A percentile compares a stretch with the other conserved stretches of the same genome.
phyloP scores from a whole-genome alignment of 2,888 invertebrate genomes.

The Geophilus truncorum region DNA sequence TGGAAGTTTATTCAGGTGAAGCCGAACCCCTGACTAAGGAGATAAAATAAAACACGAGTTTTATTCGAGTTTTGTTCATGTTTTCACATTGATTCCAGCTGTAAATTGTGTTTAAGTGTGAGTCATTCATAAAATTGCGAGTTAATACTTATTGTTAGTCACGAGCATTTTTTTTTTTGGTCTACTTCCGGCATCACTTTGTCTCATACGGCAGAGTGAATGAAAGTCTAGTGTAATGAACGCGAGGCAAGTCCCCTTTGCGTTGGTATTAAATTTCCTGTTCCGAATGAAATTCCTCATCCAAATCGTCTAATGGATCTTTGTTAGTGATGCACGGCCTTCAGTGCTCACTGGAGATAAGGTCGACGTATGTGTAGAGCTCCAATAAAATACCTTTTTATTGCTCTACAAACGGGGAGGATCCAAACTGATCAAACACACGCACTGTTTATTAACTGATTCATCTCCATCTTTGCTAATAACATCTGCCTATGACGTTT shows the following conservation, averaged over 20 bases:
- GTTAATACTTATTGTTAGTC: background rate
- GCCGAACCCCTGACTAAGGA: background rate
- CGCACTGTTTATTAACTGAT: background rate
- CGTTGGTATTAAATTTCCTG: conserved; percentile 15
- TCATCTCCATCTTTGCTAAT: background rate
- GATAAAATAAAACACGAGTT: background rate
- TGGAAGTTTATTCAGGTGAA: background rate
- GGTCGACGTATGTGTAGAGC: conserved; percentile 25
- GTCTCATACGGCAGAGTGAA: background rate
- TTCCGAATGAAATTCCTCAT: conserved; percentile 28
- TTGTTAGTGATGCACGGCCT: conserved; percentile 28
- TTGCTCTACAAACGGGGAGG: conserved; percentile 3
- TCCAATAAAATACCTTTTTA: conserved; percentile 23
- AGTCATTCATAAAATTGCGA: background rate
- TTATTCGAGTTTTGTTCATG: background rate
- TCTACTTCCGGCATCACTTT: background rate
- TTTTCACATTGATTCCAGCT: background rate
- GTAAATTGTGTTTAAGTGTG: background rate
- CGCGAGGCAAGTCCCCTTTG: background rate
- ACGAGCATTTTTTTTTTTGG: background rate
- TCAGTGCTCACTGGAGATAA: conserved; percentile 13
- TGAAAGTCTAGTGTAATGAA: background rate
- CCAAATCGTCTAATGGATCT: background rate
- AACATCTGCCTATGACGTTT: background rate
- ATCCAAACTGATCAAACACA: background rate